Base-by-base conservation (phyloP, 1,140 invertebrate species). In the Physella acuta region DNA sequence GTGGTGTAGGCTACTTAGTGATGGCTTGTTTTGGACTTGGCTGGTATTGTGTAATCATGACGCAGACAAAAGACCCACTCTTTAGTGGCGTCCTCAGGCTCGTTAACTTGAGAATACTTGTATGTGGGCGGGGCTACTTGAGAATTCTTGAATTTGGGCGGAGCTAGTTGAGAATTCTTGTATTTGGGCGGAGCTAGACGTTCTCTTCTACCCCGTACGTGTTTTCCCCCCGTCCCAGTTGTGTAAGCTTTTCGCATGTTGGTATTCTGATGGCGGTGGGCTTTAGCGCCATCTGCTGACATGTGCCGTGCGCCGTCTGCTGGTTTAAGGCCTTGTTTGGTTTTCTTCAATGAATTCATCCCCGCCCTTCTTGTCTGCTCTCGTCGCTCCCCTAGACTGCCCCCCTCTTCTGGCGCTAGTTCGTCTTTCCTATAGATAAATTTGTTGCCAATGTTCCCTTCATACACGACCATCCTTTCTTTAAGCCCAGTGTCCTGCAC, bases 381-480 rank as follows among this genome's bases (percentile, higher is more conserved):
- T 24, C 24, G 16, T n/a, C n/a, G n/a, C n/a, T n/a, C n/a, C n/a
- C n/a, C n/a, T n/a, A n/a, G n/a, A n/a, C n/a, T n/a, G n/a, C n/a
- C n/a, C n/a, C n/a, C n/a, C n/a, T 37, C 11, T 28, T 8, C 14
- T 58, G 2, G 49, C 39, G 28, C 30, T 33, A 36, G 39, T 63
- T 58, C 74, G 34, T 55, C 73, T 64, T 16, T 71, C 49, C 65
- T 71, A 36, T 68, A 65, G 51, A 56, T 28, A 17, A n/a, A 49
- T 17, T 63, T 64, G 68, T 67, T 60, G 49, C 70, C 67, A 55
- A 44, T 53, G 30, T 58, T 56, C 55, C n/a, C 53, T 52, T 67
- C 59, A 64, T 72, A 68, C 1, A 60, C 52, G 17, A 44, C 4
- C 66, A 68, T 58, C 36, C 39, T 4, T n/a, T 68, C 66, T 34